These are phyloP conservation scores for Sipha flava DNA, from an alignment of 1,140 invertebrate genomes.

Conservation along the genomic window DNA sequence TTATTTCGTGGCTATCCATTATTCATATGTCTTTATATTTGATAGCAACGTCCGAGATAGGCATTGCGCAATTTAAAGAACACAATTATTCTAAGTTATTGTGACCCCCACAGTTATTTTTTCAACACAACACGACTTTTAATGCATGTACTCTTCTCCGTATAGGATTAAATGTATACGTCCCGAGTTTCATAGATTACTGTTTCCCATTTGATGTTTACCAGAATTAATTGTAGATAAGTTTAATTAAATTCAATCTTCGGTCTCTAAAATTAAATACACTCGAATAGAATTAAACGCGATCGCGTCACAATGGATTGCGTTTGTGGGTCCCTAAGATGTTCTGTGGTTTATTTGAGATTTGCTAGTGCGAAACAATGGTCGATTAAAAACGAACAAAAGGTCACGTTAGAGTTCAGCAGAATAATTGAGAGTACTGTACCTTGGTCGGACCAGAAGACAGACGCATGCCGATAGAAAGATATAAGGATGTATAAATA, in stretches of 20 bases:
- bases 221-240: neutral
- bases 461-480: neutral
- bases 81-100: too few relatives aligned
- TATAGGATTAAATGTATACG: too few relatives aligned
- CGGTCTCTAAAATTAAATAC: neutral
- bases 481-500: neutral
- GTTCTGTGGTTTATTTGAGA: slow-evolving; percentile 6
- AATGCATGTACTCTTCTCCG: too few relatives aligned
- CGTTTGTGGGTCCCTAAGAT: neutral
- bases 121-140: too few relatives aligned
- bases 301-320: neutral
- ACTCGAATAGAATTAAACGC: neutral
- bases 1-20: too few relatives aligned
- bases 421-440: neutral
- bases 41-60: too few relatives aligned
- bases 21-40: too few relatives aligned
- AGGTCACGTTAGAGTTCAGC: neutral
- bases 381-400: slow-evolving; percentile 11
- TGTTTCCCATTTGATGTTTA: too few relatives aligned
- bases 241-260: neutral
- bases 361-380: neutral
- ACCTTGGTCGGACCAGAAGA: neutral
- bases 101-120: too few relatives aligned
- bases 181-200: too few relatives aligned
- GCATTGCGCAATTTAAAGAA: too few relatives aligned